Evolutionary conservation across 2,113 vertebrate species (phyloP).

Genomic region (Castor canadensis): DNA sequence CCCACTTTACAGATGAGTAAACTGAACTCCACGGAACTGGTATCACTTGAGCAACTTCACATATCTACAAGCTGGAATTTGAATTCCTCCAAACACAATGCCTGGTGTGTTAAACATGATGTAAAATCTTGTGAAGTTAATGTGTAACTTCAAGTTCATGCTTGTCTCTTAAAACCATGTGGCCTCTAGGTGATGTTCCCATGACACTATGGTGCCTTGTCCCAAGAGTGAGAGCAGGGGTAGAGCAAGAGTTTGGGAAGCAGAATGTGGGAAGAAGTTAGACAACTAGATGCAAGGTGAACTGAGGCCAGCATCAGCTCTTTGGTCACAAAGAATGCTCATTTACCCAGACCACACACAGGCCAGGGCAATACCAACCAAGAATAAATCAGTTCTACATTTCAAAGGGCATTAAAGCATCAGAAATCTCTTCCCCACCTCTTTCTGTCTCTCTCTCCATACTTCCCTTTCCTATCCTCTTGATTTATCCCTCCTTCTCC

Average conservation of each 20-base stretch:
- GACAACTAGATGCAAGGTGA: neutral
- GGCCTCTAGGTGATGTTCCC: neutral
- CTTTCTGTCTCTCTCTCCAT: no score
- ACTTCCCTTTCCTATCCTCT: neutral
- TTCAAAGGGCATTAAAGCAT: neutral
- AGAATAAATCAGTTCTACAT: neutral
- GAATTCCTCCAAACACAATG: neutral
- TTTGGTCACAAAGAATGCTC: neutral
- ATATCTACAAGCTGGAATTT: neutral
- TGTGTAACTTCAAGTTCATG: neutral
- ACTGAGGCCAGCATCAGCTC: neutral
- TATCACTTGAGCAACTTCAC: neutral
- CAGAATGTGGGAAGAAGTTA: neutral
- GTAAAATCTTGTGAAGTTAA: neutral
- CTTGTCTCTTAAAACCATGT: neutral
- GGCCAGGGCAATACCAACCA: neutral
- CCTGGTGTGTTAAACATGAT: neutral
- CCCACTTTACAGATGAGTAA: neutral
- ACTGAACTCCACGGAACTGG: neutral
- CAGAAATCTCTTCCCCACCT: neutral
- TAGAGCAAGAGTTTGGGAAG: neutral
- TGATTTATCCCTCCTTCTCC: neutral
- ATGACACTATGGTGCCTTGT: neutral
- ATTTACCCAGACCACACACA: neutral
- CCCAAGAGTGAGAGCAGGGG: neutral